Base-by-base conservation (phyloP, 2,113 vertebrate species). In the Tautogolabrus adspersus region DNA sequence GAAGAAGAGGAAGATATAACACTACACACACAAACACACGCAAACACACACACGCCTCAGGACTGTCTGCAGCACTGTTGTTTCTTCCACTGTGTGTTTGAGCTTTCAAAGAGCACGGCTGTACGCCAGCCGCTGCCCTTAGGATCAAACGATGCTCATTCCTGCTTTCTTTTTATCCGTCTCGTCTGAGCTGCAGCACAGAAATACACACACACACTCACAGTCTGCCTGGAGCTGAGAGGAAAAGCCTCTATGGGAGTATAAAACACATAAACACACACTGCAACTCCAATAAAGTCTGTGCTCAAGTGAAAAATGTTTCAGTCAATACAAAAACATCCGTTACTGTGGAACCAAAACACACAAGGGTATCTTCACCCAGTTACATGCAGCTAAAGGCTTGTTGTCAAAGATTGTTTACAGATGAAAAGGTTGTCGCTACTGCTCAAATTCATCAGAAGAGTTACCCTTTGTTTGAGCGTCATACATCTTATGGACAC, bases 121-220 rank as follows among this genome's bases (percentile, higher is more conserved):
- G 69, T 52, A 10, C 22, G 64, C 79, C 85, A 81, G 79, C 67
- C 60, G n/a, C 78, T 82, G 82, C 82, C 81, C 72, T 68, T 0
- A 42, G 84, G 78, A 77, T 82, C 73, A 76, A 55, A 73, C 47
- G 71, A 87, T 88, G 75, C 72, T 77, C 83, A 64, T 85, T 77
- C 66, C 66, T 47, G 49, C 59, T 55, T 56, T 52, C 30, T 74
- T 71, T 52, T 21, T 65, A 57, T 83, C 37, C 51, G 34, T 51
- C 26, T 66, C 46, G 47, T 23, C 65, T 71, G 71, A 61, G 58
- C 21, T 66, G 49, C 40, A 59, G 34, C 44, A 70, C 30, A 51
- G 11, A 66, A 58, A 52, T 34, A 69, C 75, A 72, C 59, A 66
- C 26, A 66, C 69, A 52, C 49, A 38, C 11, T 15, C 44, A 42